phyloP scores from a whole-genome alignment of 2,888 invertebrate genomes.

The Melanostoma scalare region DNA sequence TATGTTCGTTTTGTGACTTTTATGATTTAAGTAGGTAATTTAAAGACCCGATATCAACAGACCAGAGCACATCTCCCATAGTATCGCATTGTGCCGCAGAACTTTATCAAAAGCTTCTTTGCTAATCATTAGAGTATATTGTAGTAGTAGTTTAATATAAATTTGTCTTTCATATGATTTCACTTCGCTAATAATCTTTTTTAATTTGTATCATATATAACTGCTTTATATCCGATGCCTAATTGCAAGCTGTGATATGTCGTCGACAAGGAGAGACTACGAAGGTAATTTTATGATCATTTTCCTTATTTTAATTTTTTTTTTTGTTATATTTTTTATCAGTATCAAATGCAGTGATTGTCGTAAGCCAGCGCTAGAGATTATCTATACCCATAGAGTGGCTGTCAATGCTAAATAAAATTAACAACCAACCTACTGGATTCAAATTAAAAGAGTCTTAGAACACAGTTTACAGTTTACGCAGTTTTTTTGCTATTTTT shows the following conservation, averaged over 20 bases:
- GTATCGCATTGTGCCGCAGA: neutral
- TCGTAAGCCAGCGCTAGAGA: slow-evolving; percentile 41
- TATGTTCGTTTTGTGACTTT: slow-evolving; percentile 8
- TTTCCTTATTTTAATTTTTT: slow-evolving; percentile 35
- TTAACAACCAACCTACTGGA: slow-evolving; percentile 19
- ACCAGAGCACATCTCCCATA: neutral
- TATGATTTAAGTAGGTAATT: slow-evolving; percentile 18
- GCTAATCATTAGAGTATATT: neutral
- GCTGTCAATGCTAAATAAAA: slow-evolving; percentile 36
- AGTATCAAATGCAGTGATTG: slow-evolving; percentile 31
- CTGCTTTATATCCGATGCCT: slow-evolving; percentile 31
- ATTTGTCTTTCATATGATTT: slow-evolving; percentile 28
- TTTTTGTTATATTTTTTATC: slow-evolving; percentile 14
- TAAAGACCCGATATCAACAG: slow-evolving; percentile 6
- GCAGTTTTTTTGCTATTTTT: too few species aligned
- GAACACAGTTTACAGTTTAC: neutral
- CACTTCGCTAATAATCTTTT: slow-evolving; percentile 21
- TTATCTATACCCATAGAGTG: slow-evolving; percentile 18
- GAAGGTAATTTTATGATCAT: slow-evolving; percentile 64
- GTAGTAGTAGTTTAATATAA: neutral
- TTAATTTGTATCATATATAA: slow-evolving; percentile 44
- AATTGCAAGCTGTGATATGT: slow-evolving; percentile 53
- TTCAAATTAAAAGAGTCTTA: slow-evolving; percentile 33
- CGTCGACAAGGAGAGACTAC: slow-evolving; percentile 62
- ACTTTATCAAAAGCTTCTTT: slow-evolving; percentile 7